Conservation (phyloP, 2,888 invertebrate species). For the Clanis bilineata region DNA sequence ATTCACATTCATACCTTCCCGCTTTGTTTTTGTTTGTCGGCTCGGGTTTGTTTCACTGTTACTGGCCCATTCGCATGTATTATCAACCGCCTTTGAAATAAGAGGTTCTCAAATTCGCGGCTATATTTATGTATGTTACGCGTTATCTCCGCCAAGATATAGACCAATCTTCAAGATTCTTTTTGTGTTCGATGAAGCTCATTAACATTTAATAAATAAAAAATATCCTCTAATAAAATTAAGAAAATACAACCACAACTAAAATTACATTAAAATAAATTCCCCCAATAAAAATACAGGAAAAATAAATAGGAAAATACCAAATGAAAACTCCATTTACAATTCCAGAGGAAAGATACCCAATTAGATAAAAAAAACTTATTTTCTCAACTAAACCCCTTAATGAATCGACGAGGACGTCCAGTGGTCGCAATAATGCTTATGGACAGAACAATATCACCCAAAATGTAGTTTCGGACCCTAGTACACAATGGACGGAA, state of each 20-base stretch:
- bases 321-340: neutral
- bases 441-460: conserved; percentile 52
- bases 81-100: too few relatives aligned
- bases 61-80: neutral
- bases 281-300: too few relatives aligned
- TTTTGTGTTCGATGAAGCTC: too few relatives aligned
- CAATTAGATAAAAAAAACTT: conserved; percentile 30
- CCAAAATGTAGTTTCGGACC: conserved; percentile 41
- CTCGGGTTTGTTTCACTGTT: neutral
- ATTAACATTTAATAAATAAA: too few relatives aligned
- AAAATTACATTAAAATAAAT: too few relatives aligned
- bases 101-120: too few relatives aligned
- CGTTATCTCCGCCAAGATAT: too few relatives aligned
- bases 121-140: too few relatives aligned
- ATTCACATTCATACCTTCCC: conserved; percentile 39
- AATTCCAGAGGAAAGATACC: conserved; percentile 17
- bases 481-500: conserved; percentile 46
- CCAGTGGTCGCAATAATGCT: conserved; percentile 43
- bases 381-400: conserved; percentile 39
- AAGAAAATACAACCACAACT: too few relatives aligned
- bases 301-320: too few relatives aligned
- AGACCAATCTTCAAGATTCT: too few relatives aligned
- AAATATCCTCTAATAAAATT: too few relatives aligned
- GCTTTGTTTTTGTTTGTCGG: conserved; percentile 34
- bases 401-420: conserved; percentile 52